Evolutionary conservation across 2,113 vertebrate genomes (phyloP).

Genomic region (Nerophis lumbriciformis): DNA sequence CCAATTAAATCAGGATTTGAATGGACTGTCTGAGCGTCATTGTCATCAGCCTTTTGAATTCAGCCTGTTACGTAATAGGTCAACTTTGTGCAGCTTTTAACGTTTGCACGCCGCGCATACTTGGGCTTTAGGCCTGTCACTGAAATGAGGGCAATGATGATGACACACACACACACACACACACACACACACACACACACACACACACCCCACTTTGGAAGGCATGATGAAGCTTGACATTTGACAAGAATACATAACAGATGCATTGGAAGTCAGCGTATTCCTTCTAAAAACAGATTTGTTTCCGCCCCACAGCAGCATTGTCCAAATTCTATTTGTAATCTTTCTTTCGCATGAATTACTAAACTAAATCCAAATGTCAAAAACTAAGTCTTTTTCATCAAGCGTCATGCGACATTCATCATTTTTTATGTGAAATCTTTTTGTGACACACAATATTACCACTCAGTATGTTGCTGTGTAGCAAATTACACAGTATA

Average conservation of each 20-base stretch:
- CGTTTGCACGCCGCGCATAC: slow-evolving; percentile 5
- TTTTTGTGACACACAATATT: neutral
- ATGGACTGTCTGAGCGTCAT: slow-evolving; percentile 19
- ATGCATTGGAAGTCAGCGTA: neutral
- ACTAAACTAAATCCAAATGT: neutral
- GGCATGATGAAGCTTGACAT: neutral
- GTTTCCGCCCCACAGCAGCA: neutral
- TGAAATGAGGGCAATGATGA: neutral
- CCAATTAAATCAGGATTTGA: slow-evolving; percentile 27
- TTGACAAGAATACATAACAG: neutral
- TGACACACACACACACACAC: neutral
- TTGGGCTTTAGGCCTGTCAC: slow-evolving; percentile 2
- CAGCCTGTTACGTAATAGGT: slow-evolving; percentile 10
- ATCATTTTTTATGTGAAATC: neutral
- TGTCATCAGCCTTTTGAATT: slow-evolving; percentile 35
- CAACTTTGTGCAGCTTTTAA: slow-evolving; percentile 4
- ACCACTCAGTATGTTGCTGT: too few relatives aligned
- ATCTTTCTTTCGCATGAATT: neutral
- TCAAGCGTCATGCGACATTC: neutral
- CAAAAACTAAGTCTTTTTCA: neutral
- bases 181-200: too few relatives aligned
- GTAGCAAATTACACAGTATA: too few relatives aligned
- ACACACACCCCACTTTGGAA: neutral
- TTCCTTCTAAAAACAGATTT: slow-evolving; percentile 7
- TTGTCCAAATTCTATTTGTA: neutral